Conservation (phyloP, 2,888 invertebrate species). For the Taenaris catops region DNA sequence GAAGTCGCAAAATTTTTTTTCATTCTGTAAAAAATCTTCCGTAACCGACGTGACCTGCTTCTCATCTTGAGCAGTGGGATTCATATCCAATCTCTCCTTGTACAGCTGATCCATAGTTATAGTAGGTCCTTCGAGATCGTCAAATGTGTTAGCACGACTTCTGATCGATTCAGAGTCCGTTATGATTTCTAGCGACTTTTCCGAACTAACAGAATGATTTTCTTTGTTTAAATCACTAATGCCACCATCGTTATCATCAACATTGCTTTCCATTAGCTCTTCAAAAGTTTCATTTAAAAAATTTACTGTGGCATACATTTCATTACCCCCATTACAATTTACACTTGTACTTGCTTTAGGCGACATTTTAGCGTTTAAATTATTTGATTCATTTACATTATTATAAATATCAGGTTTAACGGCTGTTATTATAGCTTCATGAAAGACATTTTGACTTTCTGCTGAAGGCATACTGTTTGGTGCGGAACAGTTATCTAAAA, state of each 20-base stretch:
- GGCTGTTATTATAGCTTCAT: slow-evolving; percentile 4
- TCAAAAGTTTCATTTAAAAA: slow-evolving; percentile 64
- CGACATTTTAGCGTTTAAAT: slow-evolving; percentile 3
- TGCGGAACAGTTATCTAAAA: not conserved
- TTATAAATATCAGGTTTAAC: slow-evolving; percentile 12
- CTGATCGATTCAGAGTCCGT: slow-evolving; percentile 15
- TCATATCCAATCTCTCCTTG: slow-evolving; percentile 2
- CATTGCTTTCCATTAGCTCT: slow-evolving; percentile 67
- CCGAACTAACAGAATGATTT: slow-evolving; percentile 33
- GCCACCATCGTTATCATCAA: slow-evolving; percentile 56
- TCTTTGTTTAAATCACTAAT: slow-evolving; percentile 37
- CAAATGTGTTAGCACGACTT: slow-evolving; percentile 2
- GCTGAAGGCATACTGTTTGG: not conserved
- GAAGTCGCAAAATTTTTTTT: slow-evolving; percentile 66
- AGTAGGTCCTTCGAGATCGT: slow-evolving; percentile 4
- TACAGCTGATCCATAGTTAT: slow-evolving; percentile 7
- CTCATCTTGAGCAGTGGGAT: slow-evolving; percentile 26
- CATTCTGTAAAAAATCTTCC: slow-evolving; percentile 66
- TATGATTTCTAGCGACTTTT: slow-evolving; percentile 16
- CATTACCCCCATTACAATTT: slow-evolving; percentile 47
- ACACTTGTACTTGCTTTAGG: slow-evolving; percentile 22
- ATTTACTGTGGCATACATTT: slow-evolving; percentile 57
- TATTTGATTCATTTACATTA: slow-evolving; percentile 6
- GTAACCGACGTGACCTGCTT: slow-evolving; percentile 44
- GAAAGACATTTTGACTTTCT: slow-evolving; percentile 1